These are phyloP conservation scores for Spisula subtruncata DNA, from an alignment of 2,888 invertebrate species.

Conservation along the genomic window DNA sequence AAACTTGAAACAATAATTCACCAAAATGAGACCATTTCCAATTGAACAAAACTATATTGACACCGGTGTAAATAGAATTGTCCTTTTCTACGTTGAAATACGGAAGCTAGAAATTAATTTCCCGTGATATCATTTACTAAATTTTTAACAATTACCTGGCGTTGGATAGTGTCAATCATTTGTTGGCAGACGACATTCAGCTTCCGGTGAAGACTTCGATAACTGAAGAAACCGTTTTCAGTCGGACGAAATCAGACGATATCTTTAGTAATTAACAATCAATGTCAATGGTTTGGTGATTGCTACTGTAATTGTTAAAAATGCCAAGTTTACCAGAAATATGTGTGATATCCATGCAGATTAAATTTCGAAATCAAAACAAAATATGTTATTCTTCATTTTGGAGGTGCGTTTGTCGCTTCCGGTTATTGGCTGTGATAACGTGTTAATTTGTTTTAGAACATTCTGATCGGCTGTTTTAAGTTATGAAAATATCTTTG, in stretches of 20 bases:
- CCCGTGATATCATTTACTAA: slow-evolving; percentile 46
- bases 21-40: neutral
- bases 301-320: slow-evolving; percentile 21
- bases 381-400: slow-evolving; percentile 19
- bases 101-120: slow-evolving; percentile 44
- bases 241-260: neutral
- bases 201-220: slow-evolving; percentile 49
- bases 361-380: slow-evolving; percentile 6
- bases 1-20: neutral
- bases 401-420: neutral
- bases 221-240: slow-evolving; percentile 22
- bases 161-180: slow-evolving; percentile 40
- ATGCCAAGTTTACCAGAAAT: slow-evolving; percentile 20
- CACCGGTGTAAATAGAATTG: neutral
- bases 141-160: slow-evolving; percentile 53
- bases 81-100: slow-evolving; percentile 25
- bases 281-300: slow-evolving; percentile 22
- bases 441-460: neutral
- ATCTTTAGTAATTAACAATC: slow-evolving; percentile 17
- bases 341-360: neutral
- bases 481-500: neutral
- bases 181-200: slow-evolving; percentile 54
- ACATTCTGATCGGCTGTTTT: neutral
- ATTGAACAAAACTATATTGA: neutral
- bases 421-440: slow-evolving; percentile 6